These are phyloP conservation scores for Ictalurus furcatus DNA, from an alignment of 2,113 vertebrate species.

Conservation along the genomic window DNA sequence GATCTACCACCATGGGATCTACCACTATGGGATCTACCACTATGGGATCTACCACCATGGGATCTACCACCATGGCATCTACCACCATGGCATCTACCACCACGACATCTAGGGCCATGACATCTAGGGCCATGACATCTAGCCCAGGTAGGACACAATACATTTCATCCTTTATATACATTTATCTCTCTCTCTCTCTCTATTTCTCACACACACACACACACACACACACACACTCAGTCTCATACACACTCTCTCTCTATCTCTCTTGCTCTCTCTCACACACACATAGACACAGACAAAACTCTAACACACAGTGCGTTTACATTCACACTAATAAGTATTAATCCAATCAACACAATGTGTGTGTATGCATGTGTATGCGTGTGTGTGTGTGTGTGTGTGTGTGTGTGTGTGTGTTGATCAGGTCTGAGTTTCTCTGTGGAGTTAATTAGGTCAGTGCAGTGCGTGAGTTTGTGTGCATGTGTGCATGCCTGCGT, in stretches of 20 bases:
- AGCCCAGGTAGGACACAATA: background rate
- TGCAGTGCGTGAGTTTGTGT: background rate
- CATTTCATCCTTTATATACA: too few species aligned
- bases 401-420: constrained; percentile 37
- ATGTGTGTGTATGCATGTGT: constrained; percentile 28
- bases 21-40: background rate
- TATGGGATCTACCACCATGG: background rate
- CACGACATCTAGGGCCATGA: background rate
- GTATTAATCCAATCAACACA: too few species aligned
- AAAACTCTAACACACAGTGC: too few species aligned
- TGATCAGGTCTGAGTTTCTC: background rate
- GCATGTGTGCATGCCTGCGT: background rate
- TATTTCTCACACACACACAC: background rate
- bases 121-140: background rate
- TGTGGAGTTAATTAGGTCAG: background rate
- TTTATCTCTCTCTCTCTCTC: background rate
- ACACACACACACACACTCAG: background rate
- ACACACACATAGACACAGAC: background rate
- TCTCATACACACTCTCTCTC: background rate
- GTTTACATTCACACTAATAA: too few species aligned
- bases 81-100: background rate
- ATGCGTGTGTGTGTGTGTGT: constrained; percentile 24
- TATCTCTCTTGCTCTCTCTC: background rate
- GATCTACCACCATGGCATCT: background rate
- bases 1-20: background rate